Percentiles rank a stretch among this genome's conserved stretches.
Conservation (phyloP, 2,888 invertebrate genomes). For the Ophonus ardosiacus region DNA sequence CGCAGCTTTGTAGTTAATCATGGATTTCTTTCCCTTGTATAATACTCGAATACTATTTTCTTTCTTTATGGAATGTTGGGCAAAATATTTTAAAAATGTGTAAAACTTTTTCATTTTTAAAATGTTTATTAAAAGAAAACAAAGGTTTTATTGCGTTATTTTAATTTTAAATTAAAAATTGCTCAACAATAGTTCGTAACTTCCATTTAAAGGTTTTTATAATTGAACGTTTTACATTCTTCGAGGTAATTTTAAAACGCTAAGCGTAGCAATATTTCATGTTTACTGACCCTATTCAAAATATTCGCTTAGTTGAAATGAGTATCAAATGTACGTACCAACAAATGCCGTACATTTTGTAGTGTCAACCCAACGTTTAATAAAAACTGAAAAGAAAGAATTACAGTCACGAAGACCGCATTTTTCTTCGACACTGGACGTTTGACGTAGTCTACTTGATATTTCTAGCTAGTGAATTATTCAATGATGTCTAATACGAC, state of each 20-base stretch:
- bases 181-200: no score
- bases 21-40: no score
- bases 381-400: conserved; percentile 9
- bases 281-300: neutral
- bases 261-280: neutral
- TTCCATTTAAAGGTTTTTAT: no score
- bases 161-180: no score
- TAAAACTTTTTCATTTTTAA: no score
- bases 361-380: conserved; percentile 12
- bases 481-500: conserved; percentile 14
- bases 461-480: conserved; percentile 26
- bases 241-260: neutral
- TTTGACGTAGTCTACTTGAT: neutral
- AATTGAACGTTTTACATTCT: no score
- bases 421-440: conserved; percentile 1
- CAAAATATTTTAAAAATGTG: no score
- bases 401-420: conserved; percentile 15
- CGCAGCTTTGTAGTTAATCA: no score
- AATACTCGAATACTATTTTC: no score
- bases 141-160: no score
- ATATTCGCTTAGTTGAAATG: neutral
- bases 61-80: no score
- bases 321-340: neutral
- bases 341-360: neutral
- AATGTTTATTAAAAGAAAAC: no score